These are phyloP conservation scores for Manis javanica DNA, from an alignment of 2,797 vertebrate species.

Conservation along the genomic window DNA sequence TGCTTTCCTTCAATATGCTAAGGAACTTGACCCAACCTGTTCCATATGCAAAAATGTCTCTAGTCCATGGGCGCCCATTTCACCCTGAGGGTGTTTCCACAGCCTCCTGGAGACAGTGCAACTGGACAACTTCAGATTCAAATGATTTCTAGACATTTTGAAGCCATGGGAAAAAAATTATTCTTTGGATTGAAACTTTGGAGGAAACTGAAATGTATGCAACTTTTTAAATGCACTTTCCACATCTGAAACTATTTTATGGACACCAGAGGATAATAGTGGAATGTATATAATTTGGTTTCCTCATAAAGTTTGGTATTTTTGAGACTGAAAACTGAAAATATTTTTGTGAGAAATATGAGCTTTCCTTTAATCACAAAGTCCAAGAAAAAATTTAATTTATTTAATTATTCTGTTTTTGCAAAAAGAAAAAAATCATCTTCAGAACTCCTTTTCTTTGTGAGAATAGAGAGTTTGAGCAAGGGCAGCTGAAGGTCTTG, in stretches of 20 bases:
- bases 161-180: background rate
- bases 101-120: background rate
- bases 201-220: constrained; percentile 42
- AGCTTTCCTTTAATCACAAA: constrained; percentile 46
- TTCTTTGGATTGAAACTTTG: background rate
- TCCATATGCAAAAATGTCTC: background rate
- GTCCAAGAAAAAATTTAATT: background rate
- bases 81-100: background rate
- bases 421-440: background rate
- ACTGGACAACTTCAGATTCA: background rate
- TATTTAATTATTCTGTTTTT: constrained; percentile 14
- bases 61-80: background rate
- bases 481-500: too few relatives aligned
- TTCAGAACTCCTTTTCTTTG: background rate
- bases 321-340: constrained; percentile 1
- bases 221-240: constrained; percentile 3
- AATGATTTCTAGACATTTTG: background rate
- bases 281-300: background rate
- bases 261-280: background rate
- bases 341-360: constrained; percentile 34
- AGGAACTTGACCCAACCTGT: background rate
- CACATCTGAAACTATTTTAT: constrained; percentile 49
- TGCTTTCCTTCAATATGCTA: background rate
- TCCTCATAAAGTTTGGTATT: constrained; percentile 8
- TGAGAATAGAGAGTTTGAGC: background rate